A percentile compares a stretch with the other conserved stretches of the same genome.
These are phyloP conservation scores for Benthosema pterotum DNA, from an alignment of 2,797 vertebrate species.

Conservation along the genomic window DNA sequence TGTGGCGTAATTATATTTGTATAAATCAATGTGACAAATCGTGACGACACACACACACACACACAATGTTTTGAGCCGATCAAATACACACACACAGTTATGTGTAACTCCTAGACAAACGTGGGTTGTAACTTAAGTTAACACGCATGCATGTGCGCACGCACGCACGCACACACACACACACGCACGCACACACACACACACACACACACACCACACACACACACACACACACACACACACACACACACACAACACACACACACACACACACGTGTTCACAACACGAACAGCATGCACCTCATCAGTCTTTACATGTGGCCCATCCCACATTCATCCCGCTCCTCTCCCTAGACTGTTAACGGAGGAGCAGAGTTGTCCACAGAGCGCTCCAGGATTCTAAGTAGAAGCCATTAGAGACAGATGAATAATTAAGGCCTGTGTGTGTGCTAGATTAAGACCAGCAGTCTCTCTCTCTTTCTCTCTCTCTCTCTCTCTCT, in stretches of 20 bases:
- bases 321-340: not conserved
- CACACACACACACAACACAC: conserved; percentile 3
- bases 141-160: not conserved
- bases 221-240: conserved; percentile 3
- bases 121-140: too few species aligned
- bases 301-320: too few species aligned
- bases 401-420: conserved; percentile 66
- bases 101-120: too few species aligned
- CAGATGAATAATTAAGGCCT: conserved; percentile 68
- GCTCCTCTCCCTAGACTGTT: conserved; percentile 28
- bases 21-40: too few species aligned
- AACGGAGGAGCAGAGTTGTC: conserved; percentile 26
- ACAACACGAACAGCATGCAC: too few species aligned
- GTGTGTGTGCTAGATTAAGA: conserved; percentile 57
- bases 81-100: too few species aligned
- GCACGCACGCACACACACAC: not conserved
- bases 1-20: too few species aligned
- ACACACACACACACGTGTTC: too few species aligned
- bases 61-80: too few species aligned
- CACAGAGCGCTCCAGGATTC: conserved; percentile 65
- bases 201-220: not conserved
- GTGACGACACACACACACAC: too few species aligned
- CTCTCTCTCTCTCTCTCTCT: conserved; percentile 32
- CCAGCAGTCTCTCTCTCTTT: conserved; percentile 45
- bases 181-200: conserved; percentile 6